These are phyloP conservation scores for Nesometra sesokonis DNA, from an alignment of 35 echinoderm and acorn worm genomes.

Conservation along the genomic window DNA sequence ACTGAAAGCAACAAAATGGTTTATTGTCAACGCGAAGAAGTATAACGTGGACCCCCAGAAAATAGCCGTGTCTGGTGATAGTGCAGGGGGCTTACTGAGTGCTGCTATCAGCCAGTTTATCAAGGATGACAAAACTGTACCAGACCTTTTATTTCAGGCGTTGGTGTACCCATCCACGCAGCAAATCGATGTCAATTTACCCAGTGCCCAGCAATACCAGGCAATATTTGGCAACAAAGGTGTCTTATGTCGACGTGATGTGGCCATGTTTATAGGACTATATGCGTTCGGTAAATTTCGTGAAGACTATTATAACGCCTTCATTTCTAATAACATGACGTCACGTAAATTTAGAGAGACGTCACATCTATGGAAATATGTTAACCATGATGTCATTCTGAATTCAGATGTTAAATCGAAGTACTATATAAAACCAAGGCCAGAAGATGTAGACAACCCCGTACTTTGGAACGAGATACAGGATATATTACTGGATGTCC, in stretches of 20 bases:
- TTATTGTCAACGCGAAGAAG: slow-evolving; percentile 38
- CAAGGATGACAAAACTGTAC: slow-evolving; percentile 33
- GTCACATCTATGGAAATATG: background rate
- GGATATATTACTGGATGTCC: slow-evolving; percentile 30
- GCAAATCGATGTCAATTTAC: slow-evolving; percentile 29
- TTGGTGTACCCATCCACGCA: slow-evolving; percentile 49
- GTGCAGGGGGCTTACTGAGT: slow-evolving; percentile 50
- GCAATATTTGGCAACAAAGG: slow-evolving; percentile 32
- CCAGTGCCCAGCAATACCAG: slow-evolving; percentile 48
- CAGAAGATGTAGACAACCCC: slow-evolving; percentile 7
- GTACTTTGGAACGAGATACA: slow-evolving; percentile 37
- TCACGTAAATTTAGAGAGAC: background rate
- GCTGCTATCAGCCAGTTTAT: slow-evolving; percentile 23
- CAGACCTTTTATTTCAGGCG: slow-evolving; percentile 42
- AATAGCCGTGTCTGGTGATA: slow-evolving; percentile 49
- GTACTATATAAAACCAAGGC: background rate
- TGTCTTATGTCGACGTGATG: background rate
- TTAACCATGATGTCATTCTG: background rate
- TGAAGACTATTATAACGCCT: background rate
- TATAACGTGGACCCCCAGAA: slow-evolving; percentile 29
- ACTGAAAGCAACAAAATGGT: slow-evolving; percentile 35
- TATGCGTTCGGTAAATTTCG: background rate
- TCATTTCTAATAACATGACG: background rate
- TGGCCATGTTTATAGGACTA: slow-evolving; percentile 9
- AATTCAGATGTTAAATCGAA: background rate